Evolutionary conservation across 2,888 invertebrate species (phyloP).

Genomic region (Pollenia griseotomentosa): DNA sequence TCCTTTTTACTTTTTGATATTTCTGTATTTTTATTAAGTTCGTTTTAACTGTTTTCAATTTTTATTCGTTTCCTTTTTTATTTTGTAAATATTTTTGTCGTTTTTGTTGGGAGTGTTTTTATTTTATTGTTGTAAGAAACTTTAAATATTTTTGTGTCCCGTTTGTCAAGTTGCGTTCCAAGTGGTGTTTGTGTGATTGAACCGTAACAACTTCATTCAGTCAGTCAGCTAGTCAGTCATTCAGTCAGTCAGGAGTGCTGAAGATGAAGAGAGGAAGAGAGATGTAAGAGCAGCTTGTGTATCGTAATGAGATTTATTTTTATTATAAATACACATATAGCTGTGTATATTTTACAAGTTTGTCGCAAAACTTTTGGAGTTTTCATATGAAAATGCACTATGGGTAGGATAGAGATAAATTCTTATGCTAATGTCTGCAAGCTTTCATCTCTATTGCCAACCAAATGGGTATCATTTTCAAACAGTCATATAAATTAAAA

Average conservation of each 20-base stretch:
- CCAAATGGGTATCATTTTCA: no score
- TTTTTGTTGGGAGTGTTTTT: slow-evolving; percentile 14
- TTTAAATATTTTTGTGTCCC: slow-evolving; percentile 49
- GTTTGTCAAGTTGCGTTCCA: background rate
- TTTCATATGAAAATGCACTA: no score
- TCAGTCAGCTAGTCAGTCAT: background rate
- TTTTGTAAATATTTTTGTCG: slow-evolving; percentile 35
- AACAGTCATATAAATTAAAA: no score
- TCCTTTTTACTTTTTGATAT: slow-evolving; percentile 8
- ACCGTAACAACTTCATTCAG: slow-evolving; percentile 7
- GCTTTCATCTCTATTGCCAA: no score
- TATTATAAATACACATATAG: background rate
- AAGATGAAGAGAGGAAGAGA: background rate
- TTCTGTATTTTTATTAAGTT: slow-evolving; percentile 25
- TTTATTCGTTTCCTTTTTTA: slow-evolving; percentile 21
- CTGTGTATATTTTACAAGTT: slow-evolving; percentile 5
- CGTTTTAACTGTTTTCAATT: slow-evolving; percentile 56
- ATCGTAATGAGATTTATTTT: slow-evolving; percentile 61
- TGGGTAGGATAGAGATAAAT: no score
- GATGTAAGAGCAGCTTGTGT: slow-evolving; percentile 15
- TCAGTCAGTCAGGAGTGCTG: background rate
- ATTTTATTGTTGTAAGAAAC: slow-evolving; percentile 47
- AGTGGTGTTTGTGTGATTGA: slow-evolving; percentile 23
- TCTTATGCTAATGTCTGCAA: no score
- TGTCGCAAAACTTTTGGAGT: background rate